A percentile compares a stretch with the other conserved stretches of the same genome.
Evolutionary conservation across 1,140 invertebrate species (phyloP).

Genomic region (Trachelipus rathkii): DNA sequence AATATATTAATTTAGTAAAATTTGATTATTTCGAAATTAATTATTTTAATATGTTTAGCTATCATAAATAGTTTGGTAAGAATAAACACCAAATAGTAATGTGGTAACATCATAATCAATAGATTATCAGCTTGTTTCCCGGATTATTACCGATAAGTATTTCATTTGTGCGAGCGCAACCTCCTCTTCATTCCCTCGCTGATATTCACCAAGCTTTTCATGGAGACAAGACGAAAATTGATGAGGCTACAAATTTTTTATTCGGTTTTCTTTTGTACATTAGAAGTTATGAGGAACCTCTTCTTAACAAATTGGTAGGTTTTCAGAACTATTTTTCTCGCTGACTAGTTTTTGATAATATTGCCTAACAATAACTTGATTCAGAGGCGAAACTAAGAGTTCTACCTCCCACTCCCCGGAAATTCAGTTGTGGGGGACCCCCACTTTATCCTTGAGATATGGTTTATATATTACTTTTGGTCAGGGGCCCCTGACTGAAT

Average conservation of each 20-base stretch:
- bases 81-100: too few species aligned
- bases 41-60: constrained; percentile 46
- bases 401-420: too few species aligned
- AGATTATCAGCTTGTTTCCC: constrained; percentile 52
- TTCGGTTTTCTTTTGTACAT: constrained; percentile 28
- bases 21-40: not conserved
- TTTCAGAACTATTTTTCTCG: not conserved
- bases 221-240: constrained; percentile 48
- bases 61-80: too few species aligned
- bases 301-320: constrained; percentile 33
- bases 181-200: constrained; percentile 54
- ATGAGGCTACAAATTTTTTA: constrained; percentile 51
- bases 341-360: not conserved
- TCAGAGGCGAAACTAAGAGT: too few species aligned
- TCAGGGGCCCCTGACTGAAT: too few species aligned
- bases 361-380: too few species aligned
- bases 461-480: too few species aligned
- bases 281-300: constrained; percentile 25
- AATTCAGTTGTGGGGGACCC: too few species aligned
- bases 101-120: too few species aligned
- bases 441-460: too few species aligned
- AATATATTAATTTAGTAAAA: too few species aligned
- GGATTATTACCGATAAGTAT: constrained; percentile 49
- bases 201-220: constrained; percentile 52
- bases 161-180: constrained; percentile 48